These are phyloP conservation scores for Cephus rjabovi DNA, from an alignment of 2,888 invertebrate genomes.

Conservation along the genomic window DNA sequence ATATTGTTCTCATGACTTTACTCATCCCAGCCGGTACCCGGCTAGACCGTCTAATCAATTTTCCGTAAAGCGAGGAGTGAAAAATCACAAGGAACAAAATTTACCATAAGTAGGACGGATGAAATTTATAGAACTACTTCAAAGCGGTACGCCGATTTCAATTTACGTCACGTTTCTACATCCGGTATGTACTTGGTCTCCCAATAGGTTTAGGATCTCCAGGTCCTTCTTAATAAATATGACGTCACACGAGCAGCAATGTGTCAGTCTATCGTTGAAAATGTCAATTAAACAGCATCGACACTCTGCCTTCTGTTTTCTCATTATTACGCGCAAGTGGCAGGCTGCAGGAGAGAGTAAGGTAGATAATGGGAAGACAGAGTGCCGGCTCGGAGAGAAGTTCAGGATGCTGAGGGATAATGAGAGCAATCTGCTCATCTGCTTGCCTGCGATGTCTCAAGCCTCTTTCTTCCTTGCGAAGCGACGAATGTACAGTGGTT, in stretches of 20 bases:
- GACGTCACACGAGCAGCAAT: background rate
- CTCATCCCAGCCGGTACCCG: background rate
- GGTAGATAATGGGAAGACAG: conserved; percentile 43
- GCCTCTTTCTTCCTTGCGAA: conserved; percentile 29
- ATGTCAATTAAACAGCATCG: conserved; percentile 24
- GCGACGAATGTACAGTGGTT: conserved; percentile 18
- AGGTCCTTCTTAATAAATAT: background rate
- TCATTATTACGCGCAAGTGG: conserved; percentile 43
- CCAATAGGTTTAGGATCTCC: background rate
- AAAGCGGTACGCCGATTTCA: background rate
- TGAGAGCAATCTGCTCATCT: conserved; percentile 54
- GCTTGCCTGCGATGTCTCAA: conserved; percentile 47
- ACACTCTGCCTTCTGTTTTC: conserved; percentile 39
- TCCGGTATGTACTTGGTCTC: background rate
- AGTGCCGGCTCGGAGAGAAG: conserved; percentile 41
- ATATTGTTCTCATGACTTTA: background rate
- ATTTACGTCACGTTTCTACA: background rate
- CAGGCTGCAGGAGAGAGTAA: conserved; percentile 27
- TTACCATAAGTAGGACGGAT: background rate
- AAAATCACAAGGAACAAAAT: background rate
- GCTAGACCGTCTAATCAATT: background rate
- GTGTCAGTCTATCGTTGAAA: background rate
- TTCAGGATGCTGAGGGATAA: conserved; percentile 49
- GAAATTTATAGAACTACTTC: background rate
- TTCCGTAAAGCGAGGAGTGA: background rate